Conservation (phyloP, 2,113 vertebrate species). For the Papio anubis region DNA sequence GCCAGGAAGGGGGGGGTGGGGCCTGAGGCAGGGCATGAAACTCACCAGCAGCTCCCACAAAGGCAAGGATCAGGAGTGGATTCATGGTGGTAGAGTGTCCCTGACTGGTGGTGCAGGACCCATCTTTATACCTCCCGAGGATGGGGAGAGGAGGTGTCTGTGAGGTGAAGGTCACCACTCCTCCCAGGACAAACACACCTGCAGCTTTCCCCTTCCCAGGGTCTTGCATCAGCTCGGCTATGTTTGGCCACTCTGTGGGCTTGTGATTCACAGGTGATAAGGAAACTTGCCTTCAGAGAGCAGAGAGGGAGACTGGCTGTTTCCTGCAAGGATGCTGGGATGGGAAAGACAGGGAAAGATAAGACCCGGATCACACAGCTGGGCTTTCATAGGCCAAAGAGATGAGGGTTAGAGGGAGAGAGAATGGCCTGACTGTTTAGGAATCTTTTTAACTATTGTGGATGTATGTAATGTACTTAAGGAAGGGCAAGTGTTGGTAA, state of each 20-base stretch:
- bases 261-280: neutral
- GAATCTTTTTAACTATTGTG: neutral
- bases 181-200: constrained; percentile 14
- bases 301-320: neutral
- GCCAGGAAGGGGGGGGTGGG: neutral
- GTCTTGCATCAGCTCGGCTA: neutral
- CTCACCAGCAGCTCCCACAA: constrained; percentile 84
- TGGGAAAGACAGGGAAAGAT: no score
- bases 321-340: neutral
- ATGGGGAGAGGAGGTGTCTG: accelerated
- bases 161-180: accelerated
- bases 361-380: neutral
- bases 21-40: neutral
- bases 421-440: neutral
- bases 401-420: neutral
- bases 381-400: neutral
- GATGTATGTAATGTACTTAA: neutral
- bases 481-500: neutral
- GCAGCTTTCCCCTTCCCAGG: constrained; percentile 47
- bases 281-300: neutral
- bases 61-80: constrained; percentile 82
- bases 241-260: neutral
- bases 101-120: no score
- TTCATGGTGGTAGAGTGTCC: constrained; percentile 72
- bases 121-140: neutral